A percentile compares a stretch with the other conserved stretches of the same genome.
phyloP scores from a whole-genome alignment of 2,888 invertebrate species.

The Chrysodeixis includens region DNA sequence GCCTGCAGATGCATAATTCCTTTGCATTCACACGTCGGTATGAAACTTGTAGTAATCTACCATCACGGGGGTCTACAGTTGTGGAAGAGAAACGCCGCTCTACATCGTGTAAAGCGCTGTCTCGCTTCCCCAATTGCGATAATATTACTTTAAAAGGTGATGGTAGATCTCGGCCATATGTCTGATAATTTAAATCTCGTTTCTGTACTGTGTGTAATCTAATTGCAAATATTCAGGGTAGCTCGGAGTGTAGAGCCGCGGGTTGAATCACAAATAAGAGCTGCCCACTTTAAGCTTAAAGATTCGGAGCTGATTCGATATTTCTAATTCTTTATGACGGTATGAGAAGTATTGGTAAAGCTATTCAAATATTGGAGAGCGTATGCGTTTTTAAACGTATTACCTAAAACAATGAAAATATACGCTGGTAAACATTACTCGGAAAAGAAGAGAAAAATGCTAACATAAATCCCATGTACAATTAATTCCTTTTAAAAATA shows the following conservation, averaged over 20 bases:
- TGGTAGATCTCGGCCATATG: slow-evolving; percentile 29
- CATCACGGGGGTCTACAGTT: no score
- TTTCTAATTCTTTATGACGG: slow-evolving; percentile 5
- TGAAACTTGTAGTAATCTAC: slow-evolving; percentile 36
- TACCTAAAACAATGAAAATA: no score
- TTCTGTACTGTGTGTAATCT: slow-evolving; percentile 65
- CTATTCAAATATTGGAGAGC: no score
- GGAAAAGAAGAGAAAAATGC: no score
- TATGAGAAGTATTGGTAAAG: background rate
- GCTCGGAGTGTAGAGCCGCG: slow-evolving; percentile 56
- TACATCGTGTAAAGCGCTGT: no score
- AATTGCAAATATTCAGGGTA: slow-evolving; percentile 74
- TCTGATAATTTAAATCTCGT: slow-evolving; percentile 67
- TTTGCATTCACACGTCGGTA: slow-evolving; percentile 38
- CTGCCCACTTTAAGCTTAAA: slow-evolving; percentile 18
- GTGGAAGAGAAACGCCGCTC: no score
- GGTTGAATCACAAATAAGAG: slow-evolving; percentile 66
- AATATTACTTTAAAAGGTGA: no score
- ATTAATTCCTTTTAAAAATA: no score
- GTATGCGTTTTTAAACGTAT: no score
- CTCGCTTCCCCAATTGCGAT: no score
- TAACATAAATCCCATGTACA: no score
- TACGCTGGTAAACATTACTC: no score
- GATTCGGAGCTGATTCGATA: slow-evolving; percentile 8
- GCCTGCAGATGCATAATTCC: slow-evolving; percentile 30